Percentiles rank a stretch among this genome's conserved stretches.
phyloP scores from a whole-genome alignment of 1,140 invertebrate genomes.

The Saccostrea glomerata region DNA sequence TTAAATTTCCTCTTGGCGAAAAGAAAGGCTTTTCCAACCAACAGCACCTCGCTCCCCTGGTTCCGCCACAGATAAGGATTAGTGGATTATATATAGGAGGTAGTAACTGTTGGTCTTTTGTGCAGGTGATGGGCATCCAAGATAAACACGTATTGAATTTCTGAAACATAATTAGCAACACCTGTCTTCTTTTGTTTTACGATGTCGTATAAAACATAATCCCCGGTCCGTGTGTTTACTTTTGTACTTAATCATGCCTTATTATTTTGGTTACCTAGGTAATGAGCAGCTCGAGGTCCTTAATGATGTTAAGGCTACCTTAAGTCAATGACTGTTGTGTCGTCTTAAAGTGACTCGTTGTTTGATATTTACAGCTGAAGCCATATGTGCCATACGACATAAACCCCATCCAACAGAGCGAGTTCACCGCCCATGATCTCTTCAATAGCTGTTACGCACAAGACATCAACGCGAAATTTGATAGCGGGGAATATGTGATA shows the following conservation, averaged over 20 bases:
- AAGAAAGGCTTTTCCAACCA: no score
- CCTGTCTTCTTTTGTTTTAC: background rate
- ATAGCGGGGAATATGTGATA: background rate
- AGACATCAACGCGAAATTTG: conserved; percentile 7
- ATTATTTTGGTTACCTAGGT: background rate
- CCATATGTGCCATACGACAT: conserved; percentile 15
- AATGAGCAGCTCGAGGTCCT: background rate
- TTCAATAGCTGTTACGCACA: conserved; percentile 3
- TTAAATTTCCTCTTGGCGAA: no score
- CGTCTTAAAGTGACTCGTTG: background rate
- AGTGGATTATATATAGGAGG: no score
- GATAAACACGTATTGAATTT: background rate
- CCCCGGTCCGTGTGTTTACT: background rate
- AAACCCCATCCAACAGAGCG: background rate
- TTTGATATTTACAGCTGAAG: conserved; percentile 26
- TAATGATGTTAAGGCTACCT: background rate
- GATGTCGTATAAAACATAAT: background rate
- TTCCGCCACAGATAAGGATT: no score
- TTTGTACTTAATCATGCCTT: background rate
- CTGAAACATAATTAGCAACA: background rate
- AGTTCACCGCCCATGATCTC: conserved; percentile 3
- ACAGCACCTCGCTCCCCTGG: no score
- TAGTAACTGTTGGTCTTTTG: no score
- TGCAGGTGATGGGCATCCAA: background rate
- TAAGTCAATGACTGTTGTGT: background rate